Conservation (phyloP, 1,140 invertebrate genomes). For the Campoletis sonorensis region DNA sequence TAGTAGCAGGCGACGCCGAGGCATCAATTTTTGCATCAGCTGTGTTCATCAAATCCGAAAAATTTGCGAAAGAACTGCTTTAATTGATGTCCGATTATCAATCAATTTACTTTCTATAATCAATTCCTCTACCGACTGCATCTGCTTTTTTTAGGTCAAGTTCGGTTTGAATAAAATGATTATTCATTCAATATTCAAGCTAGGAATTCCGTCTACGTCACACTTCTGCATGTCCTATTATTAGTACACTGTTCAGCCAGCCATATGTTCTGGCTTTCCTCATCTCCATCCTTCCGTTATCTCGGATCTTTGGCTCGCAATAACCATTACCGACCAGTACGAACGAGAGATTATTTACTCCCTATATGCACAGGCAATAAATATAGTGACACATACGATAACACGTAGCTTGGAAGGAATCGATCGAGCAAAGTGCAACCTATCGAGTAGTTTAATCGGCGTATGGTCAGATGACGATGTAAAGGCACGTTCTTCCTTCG, state of each 20-base stretch:
- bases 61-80: no score
- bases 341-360: conserved; percentile 5
- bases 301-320: neutral
- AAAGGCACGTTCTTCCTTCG: neutral
- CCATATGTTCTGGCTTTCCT: neutral
- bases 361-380: neutral
- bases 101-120: no score
- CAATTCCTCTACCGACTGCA: no score
- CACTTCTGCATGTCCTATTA: neutral
- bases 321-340: conserved; percentile 2
- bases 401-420: neutral
- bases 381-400: neutral
- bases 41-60: no score
- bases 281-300: conserved; percentile 2
- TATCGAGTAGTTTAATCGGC: neutral
- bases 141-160: no score
- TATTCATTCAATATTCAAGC: neutral
- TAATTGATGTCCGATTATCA: no score
- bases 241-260: neutral
- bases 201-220: neutral
- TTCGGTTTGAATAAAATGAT: no score
- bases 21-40: no score
- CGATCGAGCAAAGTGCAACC: conserved; percentile 10
- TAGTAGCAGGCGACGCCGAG: no score
- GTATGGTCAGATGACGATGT: neutral